Conservation (phyloP, 53 echinoderm and acorn worm species). For the Mesocentrotus franciscanus region DNA sequence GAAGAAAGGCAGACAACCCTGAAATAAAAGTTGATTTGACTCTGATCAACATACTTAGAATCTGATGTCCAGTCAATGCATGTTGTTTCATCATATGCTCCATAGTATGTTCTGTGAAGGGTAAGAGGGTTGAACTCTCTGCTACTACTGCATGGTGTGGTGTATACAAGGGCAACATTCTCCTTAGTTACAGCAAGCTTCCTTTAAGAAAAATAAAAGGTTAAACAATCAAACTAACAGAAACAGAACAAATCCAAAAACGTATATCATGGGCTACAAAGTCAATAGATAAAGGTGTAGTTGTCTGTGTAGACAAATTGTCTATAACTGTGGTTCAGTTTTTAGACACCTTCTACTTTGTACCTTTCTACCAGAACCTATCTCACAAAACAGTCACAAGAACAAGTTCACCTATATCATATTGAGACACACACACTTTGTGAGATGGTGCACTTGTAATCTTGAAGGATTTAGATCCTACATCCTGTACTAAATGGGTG, state of each 20-base stretch:
- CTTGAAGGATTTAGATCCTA: no score
- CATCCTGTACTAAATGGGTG: no score
- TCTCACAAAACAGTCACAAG: background rate
- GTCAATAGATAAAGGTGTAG: no score
- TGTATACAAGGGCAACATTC: slow-evolving; percentile 84
- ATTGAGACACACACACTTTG: no score
- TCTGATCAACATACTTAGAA: slow-evolving; percentile 76
- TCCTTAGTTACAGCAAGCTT: slow-evolving; percentile 91
- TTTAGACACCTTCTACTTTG: background rate
- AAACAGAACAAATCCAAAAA: no score
- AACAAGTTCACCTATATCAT: background rate
- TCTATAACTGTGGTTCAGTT: no score
- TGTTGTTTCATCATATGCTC: slow-evolving; percentile 96
- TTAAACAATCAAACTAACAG: background rate
- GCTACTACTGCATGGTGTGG: slow-evolving; percentile 76
- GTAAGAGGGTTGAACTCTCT: slow-evolving; percentile 88
- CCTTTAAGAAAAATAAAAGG: slow-evolving; percentile 50
- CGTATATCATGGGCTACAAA: no score
- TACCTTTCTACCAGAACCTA: background rate
- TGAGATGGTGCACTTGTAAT: no score
- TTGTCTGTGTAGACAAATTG: no score
- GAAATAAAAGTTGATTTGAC: background rate
- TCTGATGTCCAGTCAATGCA: slow-evolving; percentile 97
- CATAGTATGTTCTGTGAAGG: slow-evolving; percentile 84
- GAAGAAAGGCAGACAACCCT: background rate